A percentile compares a stretch with the other conserved stretches of the same genome.
Evolutionary conservation across 2,888 invertebrate genomes (phyloP).

Genomic region (Bombyx huttoni): DNA sequence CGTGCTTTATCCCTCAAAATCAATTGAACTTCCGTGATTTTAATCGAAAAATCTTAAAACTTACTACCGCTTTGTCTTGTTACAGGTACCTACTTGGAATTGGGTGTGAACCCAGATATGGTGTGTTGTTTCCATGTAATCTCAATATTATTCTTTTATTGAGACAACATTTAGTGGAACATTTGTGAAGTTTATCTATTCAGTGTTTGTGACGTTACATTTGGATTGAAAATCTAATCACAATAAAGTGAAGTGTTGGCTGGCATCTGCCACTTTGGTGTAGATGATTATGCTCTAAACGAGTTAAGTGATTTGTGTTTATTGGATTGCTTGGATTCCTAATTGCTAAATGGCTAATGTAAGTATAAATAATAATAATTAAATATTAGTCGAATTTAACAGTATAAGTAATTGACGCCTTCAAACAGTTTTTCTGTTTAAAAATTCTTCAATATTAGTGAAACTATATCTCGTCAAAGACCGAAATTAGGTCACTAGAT

Average conservation of each 20-base stretch:
- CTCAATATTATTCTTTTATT: conserved; percentile 43
- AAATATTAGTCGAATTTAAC: not conserved
- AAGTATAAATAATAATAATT: conserved; percentile 26
- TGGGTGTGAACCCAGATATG: conserved; percentile 69
- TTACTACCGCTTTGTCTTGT: conserved; percentile 64
- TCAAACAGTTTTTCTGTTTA: not conserved
- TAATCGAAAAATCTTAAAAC: conserved; percentile 28
- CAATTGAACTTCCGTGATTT: conserved; percentile 16
- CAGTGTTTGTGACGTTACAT: conserved; percentile 30
- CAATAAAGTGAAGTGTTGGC: conserved; percentile 43
- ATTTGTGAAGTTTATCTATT: conserved; percentile 23
- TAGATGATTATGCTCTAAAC: conserved; percentile 33
- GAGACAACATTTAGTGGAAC: conserved; percentile 37
- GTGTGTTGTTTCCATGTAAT: conserved; percentile 68
- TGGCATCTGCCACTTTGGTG: conserved; percentile 14
- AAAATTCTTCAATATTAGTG: conserved; percentile 1
- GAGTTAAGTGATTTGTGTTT: conserved; percentile 52
- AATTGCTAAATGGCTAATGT: conserved; percentile 51
- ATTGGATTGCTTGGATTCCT: conserved; percentile 57
- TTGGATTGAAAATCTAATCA: conserved; percentile 33
- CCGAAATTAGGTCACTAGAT: conserved; percentile 16
- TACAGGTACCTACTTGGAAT: conserved; percentile 67
- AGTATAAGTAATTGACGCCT: not conserved
- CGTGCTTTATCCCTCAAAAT: conserved; percentile 24
- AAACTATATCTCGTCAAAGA: conserved; percentile 10